Conservation (phyloP, 1,140 invertebrate genomes). For the Pseudomyrmex flavicornis region DNA sequence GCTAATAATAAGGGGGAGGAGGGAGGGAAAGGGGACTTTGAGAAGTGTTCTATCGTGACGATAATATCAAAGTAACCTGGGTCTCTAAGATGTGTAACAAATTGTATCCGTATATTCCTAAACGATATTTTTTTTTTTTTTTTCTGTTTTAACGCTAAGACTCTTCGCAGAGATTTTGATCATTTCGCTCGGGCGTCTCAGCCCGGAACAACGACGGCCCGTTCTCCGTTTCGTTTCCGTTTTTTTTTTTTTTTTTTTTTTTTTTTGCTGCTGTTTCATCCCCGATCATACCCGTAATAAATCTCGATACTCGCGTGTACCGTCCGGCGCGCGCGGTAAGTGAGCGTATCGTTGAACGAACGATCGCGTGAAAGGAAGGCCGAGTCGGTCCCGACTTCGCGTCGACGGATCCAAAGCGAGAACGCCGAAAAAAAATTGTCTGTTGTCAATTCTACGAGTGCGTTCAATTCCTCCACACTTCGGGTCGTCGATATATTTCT, state of each 20-base stretch:
- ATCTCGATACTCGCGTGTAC: conserved; percentile 17
- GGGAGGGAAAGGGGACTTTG: too few relatives aligned
- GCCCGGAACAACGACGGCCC: conserved; percentile 7
- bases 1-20: neutral
- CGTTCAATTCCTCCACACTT: conserved; percentile 65
- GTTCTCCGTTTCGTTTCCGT: neutral
- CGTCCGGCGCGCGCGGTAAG: neutral
- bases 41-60: conserved; percentile 34
- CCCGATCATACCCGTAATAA: conserved; percentile 51
- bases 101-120: conserved; percentile 67
- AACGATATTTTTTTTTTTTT: conserved; percentile 34
- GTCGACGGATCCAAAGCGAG: neutral
- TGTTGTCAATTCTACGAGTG: conserved; percentile 52
- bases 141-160: conserved; percentile 41
- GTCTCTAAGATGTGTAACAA: conserved; percentile 76
- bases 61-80: conserved; percentile 73
- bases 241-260: neutral
- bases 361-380: neutral
- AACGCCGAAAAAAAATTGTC: conserved; percentile 2
- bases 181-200: conserved; percentile 48
- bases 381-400: neutral
- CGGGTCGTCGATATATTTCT: neutral
- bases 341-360: conserved; percentile 30
- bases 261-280: neutral
- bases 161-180: conserved; percentile 72